Conservation (phyloP, 2,113 vertebrate species). For the Ranitomeya imitator region DNA sequence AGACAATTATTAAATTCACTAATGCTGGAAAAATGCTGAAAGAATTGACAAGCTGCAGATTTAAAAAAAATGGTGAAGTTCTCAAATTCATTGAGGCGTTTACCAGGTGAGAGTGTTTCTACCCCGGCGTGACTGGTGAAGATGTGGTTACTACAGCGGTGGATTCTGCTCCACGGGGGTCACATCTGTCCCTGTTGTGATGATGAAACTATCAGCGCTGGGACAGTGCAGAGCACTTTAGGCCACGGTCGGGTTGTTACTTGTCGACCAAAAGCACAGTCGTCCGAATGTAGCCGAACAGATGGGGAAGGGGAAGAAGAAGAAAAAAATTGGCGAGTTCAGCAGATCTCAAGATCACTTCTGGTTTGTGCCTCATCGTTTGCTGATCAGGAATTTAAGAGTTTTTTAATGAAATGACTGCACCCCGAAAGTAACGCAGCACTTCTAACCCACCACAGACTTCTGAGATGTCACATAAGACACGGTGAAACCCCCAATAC, state of each 20-base stretch:
- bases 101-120: too few species aligned
- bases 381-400: not conserved
- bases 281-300: too few species aligned
- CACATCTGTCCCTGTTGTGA: not conserved
- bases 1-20: too few species aligned
- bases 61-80: too few species aligned
- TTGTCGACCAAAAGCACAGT: too few species aligned
- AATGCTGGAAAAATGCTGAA: too few species aligned
- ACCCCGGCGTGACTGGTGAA: not conserved
- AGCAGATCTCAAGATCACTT: not conserved
- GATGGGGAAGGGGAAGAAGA: too few species aligned
- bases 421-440: not conserved
- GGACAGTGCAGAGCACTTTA: not conserved
- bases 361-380: not conserved
- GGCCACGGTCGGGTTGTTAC: too few species aligned
- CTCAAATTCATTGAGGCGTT: too few species aligned
- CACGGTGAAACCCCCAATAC: not conserved
- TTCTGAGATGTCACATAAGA: not conserved
- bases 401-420: not conserved
- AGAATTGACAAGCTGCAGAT: too few species aligned
- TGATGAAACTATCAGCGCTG: not conserved
- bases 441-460: not conserved
- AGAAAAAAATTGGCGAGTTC: too few species aligned
- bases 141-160: not conserved
- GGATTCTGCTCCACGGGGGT: conserved; percentile 7